A percentile compares a stretch with the other conserved stretches of the same genome.
Evolutionary conservation across 2,888 invertebrate species (phyloP).

Genomic region (Macropis europaea): DNA sequence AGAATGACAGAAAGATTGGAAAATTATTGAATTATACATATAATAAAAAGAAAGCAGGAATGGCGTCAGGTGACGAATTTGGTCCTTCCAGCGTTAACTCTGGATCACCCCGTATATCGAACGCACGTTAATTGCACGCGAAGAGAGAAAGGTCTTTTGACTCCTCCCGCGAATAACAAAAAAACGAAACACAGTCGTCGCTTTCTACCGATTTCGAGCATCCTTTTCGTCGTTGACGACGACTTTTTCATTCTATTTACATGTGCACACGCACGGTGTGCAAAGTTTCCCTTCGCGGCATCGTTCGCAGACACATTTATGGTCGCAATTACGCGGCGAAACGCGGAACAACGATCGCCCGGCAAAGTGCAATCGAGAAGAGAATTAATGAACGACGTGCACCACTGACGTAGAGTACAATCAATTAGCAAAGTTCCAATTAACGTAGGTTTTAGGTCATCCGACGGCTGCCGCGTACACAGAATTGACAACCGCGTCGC

Average conservation of each 20-base stretch:
- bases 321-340: slow-evolving; percentile 57
- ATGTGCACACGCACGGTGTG: slow-evolving; percentile 21
- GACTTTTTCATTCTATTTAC: slow-evolving; percentile 21
- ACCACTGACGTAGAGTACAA: slow-evolving; percentile 78
- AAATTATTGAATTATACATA: too few relatives aligned
- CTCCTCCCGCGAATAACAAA: too few relatives aligned
- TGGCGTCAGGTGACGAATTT: too few relatives aligned
- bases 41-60: too few relatives aligned
- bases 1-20: too few relatives aligned
- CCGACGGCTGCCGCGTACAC: slow-evolving; percentile 36
- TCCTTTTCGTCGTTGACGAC: not conserved
- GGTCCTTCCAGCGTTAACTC: too few relatives aligned
- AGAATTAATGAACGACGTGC: slow-evolving; percentile 66
- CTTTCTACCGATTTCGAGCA: slow-evolving; percentile 3
- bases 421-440: slow-evolving; percentile 76
- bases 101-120: not conserved
- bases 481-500: slow-evolving; percentile 42
- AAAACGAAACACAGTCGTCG: not conserved
- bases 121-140: slow-evolving; percentile 1
- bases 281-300: slow-evolving; percentile 21
- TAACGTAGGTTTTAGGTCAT: slow-evolving; percentile 65
- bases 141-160: not conserved
- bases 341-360: slow-evolving; percentile 58
- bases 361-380: slow-evolving; percentile 63
- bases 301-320: slow-evolving; percentile 39